Percentiles rank a stretch among this genome's conserved stretches.
These are phyloP conservation scores for Rotaria macrura DNA, from an alignment of 2,888 invertebrate genomes.

Conservation along the genomic window DNA sequence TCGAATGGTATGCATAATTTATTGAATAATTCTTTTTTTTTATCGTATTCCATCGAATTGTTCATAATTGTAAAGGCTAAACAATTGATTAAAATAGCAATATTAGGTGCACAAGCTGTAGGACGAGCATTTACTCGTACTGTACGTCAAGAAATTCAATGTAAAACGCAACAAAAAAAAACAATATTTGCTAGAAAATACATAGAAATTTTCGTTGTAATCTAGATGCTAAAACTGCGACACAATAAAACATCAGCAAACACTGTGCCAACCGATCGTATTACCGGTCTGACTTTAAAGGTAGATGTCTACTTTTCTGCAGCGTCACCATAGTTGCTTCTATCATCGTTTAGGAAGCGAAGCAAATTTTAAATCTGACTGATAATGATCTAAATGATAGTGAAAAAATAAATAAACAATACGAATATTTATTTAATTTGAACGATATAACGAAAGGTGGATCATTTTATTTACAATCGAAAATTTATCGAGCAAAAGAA, in stretches of 20 bases:
- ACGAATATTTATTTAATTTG: constrained; percentile 70
- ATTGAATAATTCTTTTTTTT: background rate
- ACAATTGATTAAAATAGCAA: constrained; percentile 77
- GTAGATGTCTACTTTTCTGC: background rate
- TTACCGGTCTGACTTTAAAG: constrained; percentile 23
- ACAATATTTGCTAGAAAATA: background rate
- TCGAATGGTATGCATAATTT: background rate
- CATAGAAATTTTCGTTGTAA: background rate
- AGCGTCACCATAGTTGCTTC: background rate
- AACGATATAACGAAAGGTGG: constrained; percentile 88
- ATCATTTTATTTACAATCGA: constrained; percentile 91
- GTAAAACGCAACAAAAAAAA: background rate
- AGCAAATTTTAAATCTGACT: constrained; percentile 74
- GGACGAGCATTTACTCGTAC: constrained; percentile 83
- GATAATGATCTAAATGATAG: constrained; percentile 44
- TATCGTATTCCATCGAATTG: too few species aligned
- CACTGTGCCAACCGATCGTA: constrained; percentile 28
- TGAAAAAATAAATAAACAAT: constrained; percentile 62
- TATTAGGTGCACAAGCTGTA: constrained; percentile 74
- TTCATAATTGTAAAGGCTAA: constrained; percentile 60
- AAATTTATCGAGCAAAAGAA: constrained; percentile 56
- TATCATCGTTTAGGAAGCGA: constrained; percentile 64
- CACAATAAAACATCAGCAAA: constrained; percentile 17
- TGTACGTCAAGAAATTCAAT: constrained; percentile 57
- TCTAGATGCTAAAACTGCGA: constrained; percentile 25